Evolutionary conservation across 2,888 invertebrate genomes (phyloP), one percentile per base, ranked within the genome.

Genomic region (Linnaemya vulpina): DNA sequence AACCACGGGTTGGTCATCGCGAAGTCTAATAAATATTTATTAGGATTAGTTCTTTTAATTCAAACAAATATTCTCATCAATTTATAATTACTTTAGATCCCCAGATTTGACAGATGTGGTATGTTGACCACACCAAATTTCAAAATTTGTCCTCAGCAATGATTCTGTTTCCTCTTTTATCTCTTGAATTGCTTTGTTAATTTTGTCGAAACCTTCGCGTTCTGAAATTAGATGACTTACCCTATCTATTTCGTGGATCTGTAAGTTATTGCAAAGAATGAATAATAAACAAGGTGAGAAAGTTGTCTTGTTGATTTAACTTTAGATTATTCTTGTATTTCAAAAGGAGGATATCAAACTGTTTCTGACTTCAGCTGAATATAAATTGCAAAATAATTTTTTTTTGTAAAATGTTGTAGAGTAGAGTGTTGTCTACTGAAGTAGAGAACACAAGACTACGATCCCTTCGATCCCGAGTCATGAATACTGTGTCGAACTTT

Each of bases 1-100:
- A 0, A 98, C 96, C 0, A 98, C 97, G 0, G 97, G 95, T 87
- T 96, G 95, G 86, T 96, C 95, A 86, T 94, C 94, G 55, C 93
- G 93, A 5, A 95, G 90, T 87, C 94, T 95, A 85, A 11, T 2
- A 17, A 1, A 43, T n/a, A 70, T n/a, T 8, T 9, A 17, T 0
- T 0, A 0, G 13, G 13, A 10, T 58, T 17, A 38, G 1, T 13
- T 5, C 9, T 43, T 13, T 43, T 43, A 43, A 43, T 17, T 11
- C 17, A 49, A 17, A 17, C 1, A 49, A 17, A 49, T 17, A 17
- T 5, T 2, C 10, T 11, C 13, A 25, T 55, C 13, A 38, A 17
- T 60, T 30, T 17, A 25, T 13, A 22, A 17, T 80, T 83, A 92
- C 92, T 89, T 90, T 0, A 93, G 86, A 13, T 92, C 92, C 0